Base-by-base conservation (phyloP, 2,797 vertebrate genomes). In the Xenentodon cancila region DNA sequence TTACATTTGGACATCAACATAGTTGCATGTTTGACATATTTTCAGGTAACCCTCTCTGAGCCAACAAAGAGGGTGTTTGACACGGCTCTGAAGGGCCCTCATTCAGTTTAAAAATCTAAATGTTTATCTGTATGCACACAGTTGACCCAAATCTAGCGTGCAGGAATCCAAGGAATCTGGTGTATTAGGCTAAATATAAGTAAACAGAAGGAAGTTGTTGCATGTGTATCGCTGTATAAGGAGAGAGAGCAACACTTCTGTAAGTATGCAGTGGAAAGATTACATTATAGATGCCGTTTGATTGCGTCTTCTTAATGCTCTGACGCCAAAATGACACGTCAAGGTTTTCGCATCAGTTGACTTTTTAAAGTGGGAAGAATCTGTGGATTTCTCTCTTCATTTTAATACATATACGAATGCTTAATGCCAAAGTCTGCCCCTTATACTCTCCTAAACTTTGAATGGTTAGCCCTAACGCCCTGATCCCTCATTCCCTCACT, bases 161-260 rank as follows among this genome's bases (percentile, higher is more conserved):
- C 27, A 68, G 63, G 79, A 84, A 86, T 89, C 59, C 57, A n/a
- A 57, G 53, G 71, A 84, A 88, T 88, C 70, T 59, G 52, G 44
- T 69, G 37, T 59, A 67, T 79, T 58, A 53, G 68, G 64, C 21
- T 59, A 68, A 79, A 63, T 53, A 64, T 44, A 84, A 82, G 85
- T 70, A 85, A 73, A 77, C 58, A 77, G 58, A 53, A 73, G 48
- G 44, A 75, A 58, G 58, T 67, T 22, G 40, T 19, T 65, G 34
- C 66, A 53, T 79, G 53, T 67, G 44, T 80, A 68, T 59, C 49
- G 54, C 53, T 71, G 51, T 49, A 30, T 52, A 40, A 64, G 54
- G 72, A 59, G 53, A 59, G 53, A 22, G 45, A 25, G 25, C 21
- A 64, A 11, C 34, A 48, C 17, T 49, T 25, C 27, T 51, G 48